Percentiles rank a stretch among this genome's conserved stretches.
Evolutionary conservation across 2,888 invertebrate species (phyloP).

Genomic region (Drosophila mercatorum): DNA sequence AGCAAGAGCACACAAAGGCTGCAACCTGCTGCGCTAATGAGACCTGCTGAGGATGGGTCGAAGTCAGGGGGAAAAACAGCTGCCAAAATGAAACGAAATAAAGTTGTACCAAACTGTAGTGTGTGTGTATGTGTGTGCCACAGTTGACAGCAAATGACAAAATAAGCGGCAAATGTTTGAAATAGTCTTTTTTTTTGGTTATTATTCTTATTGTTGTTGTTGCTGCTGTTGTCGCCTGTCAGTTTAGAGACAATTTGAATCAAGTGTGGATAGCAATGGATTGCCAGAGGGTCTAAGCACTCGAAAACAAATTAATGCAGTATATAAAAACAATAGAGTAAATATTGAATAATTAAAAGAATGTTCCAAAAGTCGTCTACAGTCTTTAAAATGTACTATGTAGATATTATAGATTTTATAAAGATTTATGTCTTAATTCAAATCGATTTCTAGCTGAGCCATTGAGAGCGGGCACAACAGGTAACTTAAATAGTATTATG

Average conservation of each 20-base stretch:
- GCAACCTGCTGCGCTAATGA: constrained; percentile 79
- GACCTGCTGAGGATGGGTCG: constrained; percentile 61
- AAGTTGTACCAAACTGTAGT: constrained; percentile 66
- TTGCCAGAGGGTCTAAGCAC: not conserved
- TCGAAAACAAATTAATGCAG: not conserved
- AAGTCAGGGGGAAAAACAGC: constrained; percentile 49
- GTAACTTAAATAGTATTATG: too few relatives aligned
- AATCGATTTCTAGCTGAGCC: too few relatives aligned
- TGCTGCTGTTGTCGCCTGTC: constrained; percentile 56
- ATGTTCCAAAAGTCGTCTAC: not conserved
- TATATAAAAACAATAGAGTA: not conserved
- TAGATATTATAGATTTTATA: not conserved
- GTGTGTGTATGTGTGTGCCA: constrained; percentile 34
- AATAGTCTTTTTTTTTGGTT: constrained; percentile 51
- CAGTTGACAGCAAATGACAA: constrained; percentile 77
- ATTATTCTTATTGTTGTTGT: constrained; percentile 29
- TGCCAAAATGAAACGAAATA: constrained; percentile 68
- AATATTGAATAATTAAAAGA: not conserved
- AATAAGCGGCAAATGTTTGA: constrained; percentile 73
- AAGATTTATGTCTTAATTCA: too few relatives aligned
- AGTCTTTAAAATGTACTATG: not conserved
- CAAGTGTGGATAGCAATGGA: constrained; percentile 13
- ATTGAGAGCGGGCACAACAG: too few relatives aligned
- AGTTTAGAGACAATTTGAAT: constrained; percentile 44
- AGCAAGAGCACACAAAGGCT: constrained; percentile 11